These are phyloP conservation scores for Lasioglossum leucozonium DNA, from an alignment of 2,888 invertebrate genomes.

Conservation along the genomic window DNA sequence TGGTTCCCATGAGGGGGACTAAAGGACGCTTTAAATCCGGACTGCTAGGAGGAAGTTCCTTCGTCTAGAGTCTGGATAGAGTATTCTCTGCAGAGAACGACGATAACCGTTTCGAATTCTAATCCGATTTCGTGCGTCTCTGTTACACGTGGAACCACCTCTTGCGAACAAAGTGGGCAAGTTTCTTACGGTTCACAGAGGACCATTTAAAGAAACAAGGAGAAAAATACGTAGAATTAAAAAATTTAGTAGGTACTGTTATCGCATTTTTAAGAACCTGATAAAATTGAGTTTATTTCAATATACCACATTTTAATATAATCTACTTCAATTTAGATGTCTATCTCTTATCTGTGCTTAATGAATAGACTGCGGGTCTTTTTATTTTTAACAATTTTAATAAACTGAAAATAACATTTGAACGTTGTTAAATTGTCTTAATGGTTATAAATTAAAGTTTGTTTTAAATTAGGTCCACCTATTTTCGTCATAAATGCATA, in stretches of 20 bases:
- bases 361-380: no score
- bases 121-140: neutral
- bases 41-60: constrained; percentile 42
- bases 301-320: neutral
- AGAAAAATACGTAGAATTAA: neutral
- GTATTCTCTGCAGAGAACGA: neutral
- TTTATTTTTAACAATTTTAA: no score
- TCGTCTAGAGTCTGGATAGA: neutral
- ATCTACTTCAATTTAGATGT: no score
- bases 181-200: neutral
- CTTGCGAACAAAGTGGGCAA: neutral
- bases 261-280: no score
- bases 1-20: constrained; percentile 41
- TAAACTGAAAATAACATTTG: no score
- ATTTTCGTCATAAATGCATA: no score
- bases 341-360: no score
- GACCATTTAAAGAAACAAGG: neutral
- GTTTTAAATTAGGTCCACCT: no score
- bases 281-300: neutral
- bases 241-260: neutral
- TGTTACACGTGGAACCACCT: neutral
- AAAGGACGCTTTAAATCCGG: constrained; percentile 41
- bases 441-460: no score
- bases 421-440: no score
- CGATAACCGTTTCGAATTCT: constrained; percentile 3